These are phyloP conservation scores for Aplysina aerophoba DNA, from an alignment of 37 sponge, comb jelly and placozoan genomes.

Conservation along the genomic window DNA sequence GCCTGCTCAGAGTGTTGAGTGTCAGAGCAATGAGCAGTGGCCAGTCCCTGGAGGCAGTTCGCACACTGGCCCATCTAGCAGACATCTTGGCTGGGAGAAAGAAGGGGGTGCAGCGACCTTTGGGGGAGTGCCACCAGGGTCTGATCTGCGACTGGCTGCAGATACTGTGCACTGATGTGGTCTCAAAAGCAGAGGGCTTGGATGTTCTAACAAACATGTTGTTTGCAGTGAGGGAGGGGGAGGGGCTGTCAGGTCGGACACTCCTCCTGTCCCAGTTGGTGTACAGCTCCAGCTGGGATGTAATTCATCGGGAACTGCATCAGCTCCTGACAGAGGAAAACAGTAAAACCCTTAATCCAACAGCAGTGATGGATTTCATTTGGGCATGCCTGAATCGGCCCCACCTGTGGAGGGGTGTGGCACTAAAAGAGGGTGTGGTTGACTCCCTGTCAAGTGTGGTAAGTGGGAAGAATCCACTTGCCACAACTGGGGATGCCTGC, in stretches of 20 bases:
- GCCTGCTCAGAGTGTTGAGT: neutral
- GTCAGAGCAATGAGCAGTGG: neutral
- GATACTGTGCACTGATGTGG: neutral
- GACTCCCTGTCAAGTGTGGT: conserved; percentile 65
- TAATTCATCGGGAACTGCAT: neutral
- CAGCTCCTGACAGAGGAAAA: neutral
- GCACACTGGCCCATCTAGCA: neutral
- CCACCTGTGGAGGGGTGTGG: conserved; percentile 72
- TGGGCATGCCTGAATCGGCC: conserved; percentile 84
- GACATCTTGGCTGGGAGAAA: too few relatives aligned
- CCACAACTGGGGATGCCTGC: too few relatives aligned
- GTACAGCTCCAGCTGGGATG: neutral
- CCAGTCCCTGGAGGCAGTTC: neutral
- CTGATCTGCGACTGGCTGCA: conserved; percentile 5
- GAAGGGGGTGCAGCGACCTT: too few relatives aligned
- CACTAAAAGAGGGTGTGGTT: conserved; percentile 75
- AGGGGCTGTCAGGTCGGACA: neutral
- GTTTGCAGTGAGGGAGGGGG: neutral
- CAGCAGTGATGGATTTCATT: conserved; percentile 71
- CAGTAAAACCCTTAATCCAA: conserved; percentile 32
- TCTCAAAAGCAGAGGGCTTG: conserved; percentile 3
- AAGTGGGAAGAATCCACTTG: too few relatives aligned
- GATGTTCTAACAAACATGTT: neutral
- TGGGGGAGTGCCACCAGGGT: neutral
- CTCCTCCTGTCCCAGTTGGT: conserved; percentile 24